Conservation (phyloP, 2,797 vertebrate species). For the Toxotes lorentzi region DNA sequence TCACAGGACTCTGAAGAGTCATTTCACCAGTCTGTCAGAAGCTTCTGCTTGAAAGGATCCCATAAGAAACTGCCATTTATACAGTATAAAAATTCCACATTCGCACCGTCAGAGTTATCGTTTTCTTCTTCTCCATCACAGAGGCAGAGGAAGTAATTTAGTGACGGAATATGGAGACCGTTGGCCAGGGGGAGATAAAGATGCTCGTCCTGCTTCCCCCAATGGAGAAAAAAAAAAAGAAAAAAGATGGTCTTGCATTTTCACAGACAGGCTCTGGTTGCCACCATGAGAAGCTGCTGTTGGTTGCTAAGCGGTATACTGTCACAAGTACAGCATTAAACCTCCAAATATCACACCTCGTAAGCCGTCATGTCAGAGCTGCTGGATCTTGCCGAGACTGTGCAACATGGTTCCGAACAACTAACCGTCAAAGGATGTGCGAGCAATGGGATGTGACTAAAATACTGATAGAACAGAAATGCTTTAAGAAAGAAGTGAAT, state of each 20-base stretch:
- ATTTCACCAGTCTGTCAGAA: slow-evolving; percentile 67
- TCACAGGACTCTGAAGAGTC: slow-evolving; percentile 60
- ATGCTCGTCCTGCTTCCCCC: slow-evolving; percentile 46
- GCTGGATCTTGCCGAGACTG: slow-evolving; percentile 8
- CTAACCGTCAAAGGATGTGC: slow-evolving; percentile 22
- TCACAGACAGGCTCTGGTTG: slow-evolving; percentile 51
- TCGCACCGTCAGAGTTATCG: slow-evolving; percentile 77
- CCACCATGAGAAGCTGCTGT: slow-evolving; percentile 50
- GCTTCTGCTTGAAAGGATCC: slow-evolving; percentile 55
- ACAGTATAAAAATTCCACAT: slow-evolving; percentile 79
- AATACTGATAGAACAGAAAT: not conserved
- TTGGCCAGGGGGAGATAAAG: slow-evolving; percentile 79
- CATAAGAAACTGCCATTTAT: slow-evolving; percentile 69
- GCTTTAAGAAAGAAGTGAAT: not conserved
- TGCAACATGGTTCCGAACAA: slow-evolving; percentile 16
- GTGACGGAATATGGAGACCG: slow-evolving; percentile 73
- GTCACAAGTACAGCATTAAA: slow-evolving; percentile 60
- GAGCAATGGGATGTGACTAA: slow-evolving; percentile 26
- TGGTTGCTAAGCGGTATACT: slow-evolving; percentile 53
- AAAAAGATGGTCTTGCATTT: slow-evolving; percentile 68
- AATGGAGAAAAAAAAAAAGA: slow-evolving; percentile 50
- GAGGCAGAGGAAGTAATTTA: slow-evolving; percentile 83
- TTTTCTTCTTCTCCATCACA: slow-evolving; percentile 81
- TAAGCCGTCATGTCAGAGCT: slow-evolving; percentile 50
- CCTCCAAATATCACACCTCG: slow-evolving; percentile 44